These are phyloP conservation scores for Metopia argyrocephala DNA, from an alignment of 2,888 invertebrate species.

Conservation along the genomic window DNA sequence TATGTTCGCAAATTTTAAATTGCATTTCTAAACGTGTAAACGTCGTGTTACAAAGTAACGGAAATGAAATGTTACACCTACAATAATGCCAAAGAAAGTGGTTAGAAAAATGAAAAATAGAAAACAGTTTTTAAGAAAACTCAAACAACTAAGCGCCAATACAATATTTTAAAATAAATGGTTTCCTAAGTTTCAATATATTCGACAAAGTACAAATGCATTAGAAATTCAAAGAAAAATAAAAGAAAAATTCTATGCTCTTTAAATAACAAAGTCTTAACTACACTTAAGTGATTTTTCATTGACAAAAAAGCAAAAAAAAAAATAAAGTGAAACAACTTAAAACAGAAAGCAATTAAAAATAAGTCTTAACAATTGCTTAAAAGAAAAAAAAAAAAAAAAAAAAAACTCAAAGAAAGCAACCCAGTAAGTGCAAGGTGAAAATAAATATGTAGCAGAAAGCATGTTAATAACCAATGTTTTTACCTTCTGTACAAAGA, in stretches of 20 bases:
- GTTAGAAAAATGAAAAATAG: neutral
- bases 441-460: slow-evolving; percentile 10
- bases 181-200: slow-evolving; percentile 26
- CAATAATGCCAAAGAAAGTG: slow-evolving; percentile 9
- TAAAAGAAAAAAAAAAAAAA: too few relatives aligned
- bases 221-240: neutral
- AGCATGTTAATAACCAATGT: neutral
- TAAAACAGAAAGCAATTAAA: neutral
- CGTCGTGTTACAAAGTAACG: slow-evolving; percentile 5
- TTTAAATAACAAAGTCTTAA: slow-evolving; percentile 30
- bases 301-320: slow-evolving; percentile 34
- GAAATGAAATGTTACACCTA: slow-evolving; percentile 54
- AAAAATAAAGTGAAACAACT: neutral
- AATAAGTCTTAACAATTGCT: too few relatives aligned
- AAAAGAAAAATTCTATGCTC: slow-evolving; percentile 32
- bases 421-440: slow-evolving; percentile 58
- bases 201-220: neutral
- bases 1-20: neutral
- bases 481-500: neutral
- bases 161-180: slow-evolving; percentile 38
- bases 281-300: slow-evolving; percentile 53
- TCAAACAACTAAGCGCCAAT: neutral
- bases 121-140: neutral
- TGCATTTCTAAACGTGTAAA: neutral
- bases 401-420: slow-evolving; percentile 16